Conservation (phyloP, 2,888 invertebrate genomes). For the Matsumyia berberina region DNA sequence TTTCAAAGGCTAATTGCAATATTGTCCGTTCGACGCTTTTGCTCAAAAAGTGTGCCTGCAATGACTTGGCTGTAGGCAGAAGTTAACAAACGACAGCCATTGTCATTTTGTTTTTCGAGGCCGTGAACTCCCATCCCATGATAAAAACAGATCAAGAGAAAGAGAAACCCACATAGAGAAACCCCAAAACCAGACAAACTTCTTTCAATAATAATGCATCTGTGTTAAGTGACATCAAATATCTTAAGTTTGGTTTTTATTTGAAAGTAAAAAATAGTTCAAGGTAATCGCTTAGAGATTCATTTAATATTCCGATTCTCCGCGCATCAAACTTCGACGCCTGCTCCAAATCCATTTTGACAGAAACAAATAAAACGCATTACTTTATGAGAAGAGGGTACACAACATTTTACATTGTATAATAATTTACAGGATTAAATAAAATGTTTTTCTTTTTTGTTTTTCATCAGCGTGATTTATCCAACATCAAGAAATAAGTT, state of each 20-base stretch:
- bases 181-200: background rate
- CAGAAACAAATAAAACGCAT: constrained; percentile 18
- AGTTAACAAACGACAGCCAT: no score
- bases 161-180: no score
- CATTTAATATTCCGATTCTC: constrained; percentile 14
- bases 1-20: no score
- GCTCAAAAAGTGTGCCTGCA: no score
- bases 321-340: background rate
- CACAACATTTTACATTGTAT: constrained; percentile 37
- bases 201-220: constrained; percentile 1
- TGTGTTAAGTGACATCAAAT: constrained; percentile 57
- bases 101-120: no score
- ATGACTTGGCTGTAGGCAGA: no score
- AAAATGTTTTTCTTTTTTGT: background rate
- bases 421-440: constrained; percentile 53
- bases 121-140: no score
- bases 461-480: constrained; percentile 22
- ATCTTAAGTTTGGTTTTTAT: constrained; percentile 64
- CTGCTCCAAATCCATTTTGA: constrained; percentile 7
- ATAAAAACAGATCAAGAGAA: no score
- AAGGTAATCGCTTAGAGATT: constrained; percentile 36
- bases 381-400: constrained; percentile 10
- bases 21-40: no score
- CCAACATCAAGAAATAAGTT: constrained; percentile 64
- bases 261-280: constrained; percentile 68